Conservation (phyloP, 1,140 invertebrate genomes). For the Zaprionus tsacasi region DNA sequence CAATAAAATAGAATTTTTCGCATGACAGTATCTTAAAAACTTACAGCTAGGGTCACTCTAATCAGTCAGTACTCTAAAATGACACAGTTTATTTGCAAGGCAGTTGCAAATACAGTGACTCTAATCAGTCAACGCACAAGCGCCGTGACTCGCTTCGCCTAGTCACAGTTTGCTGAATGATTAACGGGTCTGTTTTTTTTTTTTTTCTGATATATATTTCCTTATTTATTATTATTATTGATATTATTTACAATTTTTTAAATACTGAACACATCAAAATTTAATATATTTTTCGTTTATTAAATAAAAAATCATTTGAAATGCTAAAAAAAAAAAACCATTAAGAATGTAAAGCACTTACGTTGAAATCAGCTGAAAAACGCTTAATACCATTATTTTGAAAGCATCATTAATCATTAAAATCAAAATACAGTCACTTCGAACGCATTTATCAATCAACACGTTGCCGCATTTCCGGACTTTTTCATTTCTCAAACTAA, state of each 20-base stretch:
- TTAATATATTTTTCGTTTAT: not conserved
- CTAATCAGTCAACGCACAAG: not conserved
- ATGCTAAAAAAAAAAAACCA: not conserved
- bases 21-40: no score
- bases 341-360: not conserved
- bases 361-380: not conserved
- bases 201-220: not conserved
- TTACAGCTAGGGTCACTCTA: no score
- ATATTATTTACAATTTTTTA: not conserved
- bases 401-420: not conserved
- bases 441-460: slow-evolving; percentile 27
- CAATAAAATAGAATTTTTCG: no score
- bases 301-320: not conserved
- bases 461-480: not conserved
- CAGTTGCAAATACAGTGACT: slow-evolving; percentile 4
- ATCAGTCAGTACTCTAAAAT: no score
- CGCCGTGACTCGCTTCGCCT: not conserved
- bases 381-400: not conserved
- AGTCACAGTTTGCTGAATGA: not conserved
- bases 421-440: slow-evolving; percentile 3
- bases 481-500: slow-evolving; percentile 47
- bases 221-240: not conserved
- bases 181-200: not conserved
- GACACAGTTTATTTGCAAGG: not conserved
- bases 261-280: not conserved